These are phyloP conservation scores for Anniella stebbinsi DNA, from an alignment of 2,797 vertebrate genomes.

Conservation along the genomic window DNA sequence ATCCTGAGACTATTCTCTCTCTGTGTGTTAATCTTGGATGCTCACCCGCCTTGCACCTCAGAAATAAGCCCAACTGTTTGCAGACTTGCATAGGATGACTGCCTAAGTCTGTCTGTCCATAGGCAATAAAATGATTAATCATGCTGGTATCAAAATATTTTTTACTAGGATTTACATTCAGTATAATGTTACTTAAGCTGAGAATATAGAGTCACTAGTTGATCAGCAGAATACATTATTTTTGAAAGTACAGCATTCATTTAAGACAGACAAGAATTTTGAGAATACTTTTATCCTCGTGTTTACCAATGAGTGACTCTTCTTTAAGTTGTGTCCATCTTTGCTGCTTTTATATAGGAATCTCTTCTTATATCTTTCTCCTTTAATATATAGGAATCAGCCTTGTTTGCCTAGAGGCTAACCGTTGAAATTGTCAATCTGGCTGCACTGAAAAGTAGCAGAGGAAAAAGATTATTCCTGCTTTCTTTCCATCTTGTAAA, in stretches of 20 bases:
- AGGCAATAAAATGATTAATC: background rate
- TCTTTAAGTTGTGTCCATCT: background rate
- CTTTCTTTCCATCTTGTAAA: background rate
- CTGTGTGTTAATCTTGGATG: too few relatives aligned
- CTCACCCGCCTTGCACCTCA: background rate
- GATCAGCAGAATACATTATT: background rate
- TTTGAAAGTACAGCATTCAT: background rate
- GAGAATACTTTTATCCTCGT: background rate
- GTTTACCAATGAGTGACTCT: background rate
- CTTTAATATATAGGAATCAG: background rate
- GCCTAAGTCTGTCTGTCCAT: background rate
- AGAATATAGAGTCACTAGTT: background rate
- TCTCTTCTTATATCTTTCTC: background rate
- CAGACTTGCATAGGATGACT: background rate
- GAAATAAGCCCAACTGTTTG: background rate
- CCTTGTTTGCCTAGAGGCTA: background rate
- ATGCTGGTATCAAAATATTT: background rate
- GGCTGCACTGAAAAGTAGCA: background rate
- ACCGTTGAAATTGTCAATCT: background rate
- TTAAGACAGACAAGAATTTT: background rate
- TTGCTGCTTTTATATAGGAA: background rate
- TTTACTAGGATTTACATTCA: background rate
- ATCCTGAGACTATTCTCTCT: too few relatives aligned
- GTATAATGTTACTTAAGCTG: background rate
- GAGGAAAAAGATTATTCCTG: background rate